A percentile compares a stretch with the other conserved stretches of the same genome.
Conservation (phyloP, 2,797 vertebrate species). For the Thunnus albacares region DNA sequence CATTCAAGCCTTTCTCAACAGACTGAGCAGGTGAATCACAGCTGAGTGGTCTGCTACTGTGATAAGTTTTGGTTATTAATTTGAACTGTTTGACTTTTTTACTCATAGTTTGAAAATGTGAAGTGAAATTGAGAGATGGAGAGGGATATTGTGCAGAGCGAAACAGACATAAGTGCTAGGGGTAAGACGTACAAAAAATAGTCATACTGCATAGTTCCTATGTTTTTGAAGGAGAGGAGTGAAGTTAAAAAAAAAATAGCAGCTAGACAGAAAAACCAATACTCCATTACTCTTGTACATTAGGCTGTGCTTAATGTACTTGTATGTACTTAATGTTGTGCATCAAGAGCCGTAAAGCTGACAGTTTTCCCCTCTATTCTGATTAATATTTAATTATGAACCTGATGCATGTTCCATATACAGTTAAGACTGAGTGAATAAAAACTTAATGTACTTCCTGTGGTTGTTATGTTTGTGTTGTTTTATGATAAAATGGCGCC, state of each 20-base stretch:
- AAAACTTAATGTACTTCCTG: constrained; percentile 46
- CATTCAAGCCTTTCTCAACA: not conserved
- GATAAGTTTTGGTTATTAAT: not conserved
- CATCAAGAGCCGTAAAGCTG: constrained; percentile 54
- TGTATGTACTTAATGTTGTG: constrained; percentile 49
- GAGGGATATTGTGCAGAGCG: not conserved
- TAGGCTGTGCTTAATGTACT: constrained; percentile 44
- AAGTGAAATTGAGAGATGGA: not conserved
- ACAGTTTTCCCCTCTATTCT: constrained; percentile 38
- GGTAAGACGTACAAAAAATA: not conserved
- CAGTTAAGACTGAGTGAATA: constrained; percentile 54
- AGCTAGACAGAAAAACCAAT: constrained; percentile 27
- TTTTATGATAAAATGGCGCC: constrained; percentile 7
- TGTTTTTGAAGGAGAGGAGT: not conserved
- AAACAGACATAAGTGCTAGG: not conserved
- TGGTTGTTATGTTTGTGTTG: constrained; percentile 43
- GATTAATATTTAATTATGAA: constrained; percentile 66
- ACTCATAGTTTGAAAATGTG: not conserved
- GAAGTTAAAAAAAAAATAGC: constrained; percentile 13
- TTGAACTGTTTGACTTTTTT: not conserved
- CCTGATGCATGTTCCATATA: constrained; percentile 45
- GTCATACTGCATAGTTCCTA: not conserved
- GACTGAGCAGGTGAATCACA: not conserved
- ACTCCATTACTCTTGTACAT: constrained; percentile 36
- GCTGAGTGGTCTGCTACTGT: not conserved